Evolutionary conservation across 2,113 vertebrate species (phyloP).

Genomic region (Patagioenas fasciata): DNA sequence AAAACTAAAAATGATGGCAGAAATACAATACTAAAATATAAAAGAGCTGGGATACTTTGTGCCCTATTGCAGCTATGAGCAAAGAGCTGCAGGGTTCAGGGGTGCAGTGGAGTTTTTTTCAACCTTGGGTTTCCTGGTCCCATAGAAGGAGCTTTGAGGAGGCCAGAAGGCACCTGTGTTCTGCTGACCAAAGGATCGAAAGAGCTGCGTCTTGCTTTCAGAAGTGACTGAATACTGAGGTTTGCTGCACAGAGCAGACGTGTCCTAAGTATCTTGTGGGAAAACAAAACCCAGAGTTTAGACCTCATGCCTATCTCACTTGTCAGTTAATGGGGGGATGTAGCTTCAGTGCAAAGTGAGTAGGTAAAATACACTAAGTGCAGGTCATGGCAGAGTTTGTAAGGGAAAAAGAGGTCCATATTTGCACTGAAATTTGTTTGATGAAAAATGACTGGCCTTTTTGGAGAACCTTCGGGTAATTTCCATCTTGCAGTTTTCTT

Average conservation of each 20-base stretch:
- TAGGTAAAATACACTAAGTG: not conserved
- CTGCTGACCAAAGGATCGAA: not conserved
- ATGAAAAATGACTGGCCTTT: not conserved
- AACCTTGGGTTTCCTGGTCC: not conserved
- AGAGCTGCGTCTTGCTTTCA: not conserved
- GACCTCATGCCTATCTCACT: not conserved
- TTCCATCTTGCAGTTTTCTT: not conserved
- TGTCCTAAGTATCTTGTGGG: not conserved
- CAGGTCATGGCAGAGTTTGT: fast-evolving
- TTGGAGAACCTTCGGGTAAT: not conserved
- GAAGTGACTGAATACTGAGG: not conserved
- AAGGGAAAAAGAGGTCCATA: not conserved
- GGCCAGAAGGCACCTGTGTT: not conserved
- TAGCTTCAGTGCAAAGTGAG: not conserved
- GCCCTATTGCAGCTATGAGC: not conserved
- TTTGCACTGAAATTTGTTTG: not conserved
- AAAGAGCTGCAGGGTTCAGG: not conserved
- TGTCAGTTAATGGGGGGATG: not conserved
- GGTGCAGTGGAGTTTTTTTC: not conserved
- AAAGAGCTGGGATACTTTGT: not conserved
- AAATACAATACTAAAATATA: not conserved
- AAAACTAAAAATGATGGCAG: not conserved
- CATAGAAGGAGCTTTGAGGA: not conserved
- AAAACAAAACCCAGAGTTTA: not conserved
- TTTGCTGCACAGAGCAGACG: not conserved